These are phyloP conservation scores for Fissipunctia ypsillon DNA, from an alignment of 2,888 invertebrate genomes.

Conservation along the genomic window DNA sequence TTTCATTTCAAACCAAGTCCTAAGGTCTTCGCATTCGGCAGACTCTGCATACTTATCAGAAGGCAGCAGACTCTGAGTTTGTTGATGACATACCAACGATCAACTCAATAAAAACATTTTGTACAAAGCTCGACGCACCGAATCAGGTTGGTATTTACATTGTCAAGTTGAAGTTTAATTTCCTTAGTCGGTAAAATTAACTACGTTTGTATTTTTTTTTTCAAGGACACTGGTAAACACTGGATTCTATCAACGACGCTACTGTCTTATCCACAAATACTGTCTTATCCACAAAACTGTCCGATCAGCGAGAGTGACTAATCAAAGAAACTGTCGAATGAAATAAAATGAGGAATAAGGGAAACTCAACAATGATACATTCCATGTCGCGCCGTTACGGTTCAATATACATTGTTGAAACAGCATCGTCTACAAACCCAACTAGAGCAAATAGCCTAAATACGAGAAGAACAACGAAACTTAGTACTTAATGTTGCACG, in stretches of 20 bases:
- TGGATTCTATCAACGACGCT: background rate
- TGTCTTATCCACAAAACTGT: too few species aligned
- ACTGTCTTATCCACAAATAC: too few species aligned
- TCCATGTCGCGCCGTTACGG: background rate
- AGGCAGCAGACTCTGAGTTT: background rate
- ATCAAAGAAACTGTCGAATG: background rate
- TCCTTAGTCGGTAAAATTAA: background rate
- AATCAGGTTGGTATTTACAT: background rate
- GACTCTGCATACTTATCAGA: background rate
- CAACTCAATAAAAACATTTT: background rate
- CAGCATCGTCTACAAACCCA: background rate
- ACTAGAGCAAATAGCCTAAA: slow-evolving; percentile 34
- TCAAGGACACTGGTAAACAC: background rate
- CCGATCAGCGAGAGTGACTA: background rate
- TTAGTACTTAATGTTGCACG: slow-evolving; percentile 51
- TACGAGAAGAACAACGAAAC: slow-evolving; percentile 31
- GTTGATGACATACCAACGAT: background rate
- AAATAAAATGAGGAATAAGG: background rate
- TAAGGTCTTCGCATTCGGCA: background rate
- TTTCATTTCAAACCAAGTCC: background rate
- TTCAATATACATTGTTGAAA: slow-evolving; percentile 11
- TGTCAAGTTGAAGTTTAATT: background rate
- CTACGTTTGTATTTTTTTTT: background rate
- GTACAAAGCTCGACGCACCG: background rate
- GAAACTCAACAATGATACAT: background rate